Evolutionary conservation across 2,888 invertebrate species (phyloP), one percentile per base, ranked within the genome.

Genomic region (Erebia ligea): DNA sequence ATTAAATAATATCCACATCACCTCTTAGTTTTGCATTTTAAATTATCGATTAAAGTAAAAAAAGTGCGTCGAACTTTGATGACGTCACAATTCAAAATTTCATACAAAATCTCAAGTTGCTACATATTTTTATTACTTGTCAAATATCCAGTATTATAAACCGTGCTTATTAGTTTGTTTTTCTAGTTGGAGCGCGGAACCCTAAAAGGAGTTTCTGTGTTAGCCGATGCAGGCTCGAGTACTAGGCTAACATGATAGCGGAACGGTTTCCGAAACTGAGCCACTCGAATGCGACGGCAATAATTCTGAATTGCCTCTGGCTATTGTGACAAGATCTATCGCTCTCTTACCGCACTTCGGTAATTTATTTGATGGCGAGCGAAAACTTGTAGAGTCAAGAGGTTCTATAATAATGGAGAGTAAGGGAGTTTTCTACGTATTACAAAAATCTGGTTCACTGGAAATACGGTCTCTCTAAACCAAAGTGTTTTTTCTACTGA

Each of bases 311-410:
- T 48, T 45, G 48, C 62, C 61, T 19, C 40, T 42, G n/a, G 17
- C 59, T 59, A 59, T 61, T 61, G 45, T 61, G 15, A 48, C 45
- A 62, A 62, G 62, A 62, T 48, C 62, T 62, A 62, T 62, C 62
- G 48, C 62, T 62, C 48, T 45, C 62, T 62, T 15, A 62, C 62
- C 62, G 34, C 62, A 54, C 40, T 68, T 61, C 21, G 68, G 17
- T 54, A 68, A 67, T 67, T 67, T 68, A 68, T 68, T 68, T 68
- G 54, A 50, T 54, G 42, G 10, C 45, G 59, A 65, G 68, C 59
- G 17, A n/a, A 71, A 71, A 71, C 59, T 61, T 19, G 58, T 48
- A 25, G 15, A 56, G 56, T 57, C 59, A 19, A 68, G 34, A 68
- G 65, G 34, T 50, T 50, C 54, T 3, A 34, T 25, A 45, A 13